phyloP scores from a whole-genome alignment of 2,888 invertebrate species.

The Drosophila kuntzei region DNA sequence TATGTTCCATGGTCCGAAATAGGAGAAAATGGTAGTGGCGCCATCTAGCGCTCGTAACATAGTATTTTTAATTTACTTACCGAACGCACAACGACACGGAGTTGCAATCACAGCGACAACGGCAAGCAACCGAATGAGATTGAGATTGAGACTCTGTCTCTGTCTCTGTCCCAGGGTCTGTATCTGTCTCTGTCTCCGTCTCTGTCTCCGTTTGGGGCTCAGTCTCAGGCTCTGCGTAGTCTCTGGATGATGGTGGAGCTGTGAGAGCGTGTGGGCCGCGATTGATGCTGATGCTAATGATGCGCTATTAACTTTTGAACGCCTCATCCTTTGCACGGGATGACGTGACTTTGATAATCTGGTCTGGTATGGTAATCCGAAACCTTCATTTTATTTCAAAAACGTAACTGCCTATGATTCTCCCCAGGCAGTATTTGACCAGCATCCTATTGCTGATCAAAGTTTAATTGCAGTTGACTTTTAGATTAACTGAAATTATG shows the following conservation, averaged over 20 bases:
- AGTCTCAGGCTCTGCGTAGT: slow-evolving; percentile 8
- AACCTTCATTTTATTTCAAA: slow-evolving; percentile 65
- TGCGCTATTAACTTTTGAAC: slow-evolving; percentile 63
- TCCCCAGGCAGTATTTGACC: slow-evolving; percentile 17
- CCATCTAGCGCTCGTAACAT: slow-evolving; percentile 6
- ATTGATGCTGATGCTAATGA: slow-evolving; percentile 63
- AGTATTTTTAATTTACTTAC: slow-evolving; percentile 48
- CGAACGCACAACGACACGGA: slow-evolving; percentile 39
- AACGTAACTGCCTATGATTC: slow-evolving; percentile 27
- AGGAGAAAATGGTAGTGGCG: neutral
- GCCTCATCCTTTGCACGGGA: slow-evolving; percentile 82
- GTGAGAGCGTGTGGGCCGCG: slow-evolving; percentile 43
- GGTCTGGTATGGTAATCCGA: slow-evolving; percentile 58
- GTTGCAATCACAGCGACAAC: slow-evolving; percentile 55
- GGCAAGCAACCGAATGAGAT: slow-evolving; percentile 55
- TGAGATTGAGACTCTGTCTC: slow-evolving; percentile 16
- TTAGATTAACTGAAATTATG: slow-evolving; percentile 18
- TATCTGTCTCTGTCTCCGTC: slow-evolving; percentile 1
- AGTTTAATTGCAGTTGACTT: neutral
- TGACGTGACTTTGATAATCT: slow-evolving; percentile 69
- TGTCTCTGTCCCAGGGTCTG: neutral
- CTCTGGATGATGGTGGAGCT: slow-evolving; percentile 27
- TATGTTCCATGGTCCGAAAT: neutral
- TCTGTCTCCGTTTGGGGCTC: neutral
- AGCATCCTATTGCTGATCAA: slow-evolving; percentile 5